Conservation (phyloP, 1,140 invertebrate species). For the Triops longicaudatus region DNA sequence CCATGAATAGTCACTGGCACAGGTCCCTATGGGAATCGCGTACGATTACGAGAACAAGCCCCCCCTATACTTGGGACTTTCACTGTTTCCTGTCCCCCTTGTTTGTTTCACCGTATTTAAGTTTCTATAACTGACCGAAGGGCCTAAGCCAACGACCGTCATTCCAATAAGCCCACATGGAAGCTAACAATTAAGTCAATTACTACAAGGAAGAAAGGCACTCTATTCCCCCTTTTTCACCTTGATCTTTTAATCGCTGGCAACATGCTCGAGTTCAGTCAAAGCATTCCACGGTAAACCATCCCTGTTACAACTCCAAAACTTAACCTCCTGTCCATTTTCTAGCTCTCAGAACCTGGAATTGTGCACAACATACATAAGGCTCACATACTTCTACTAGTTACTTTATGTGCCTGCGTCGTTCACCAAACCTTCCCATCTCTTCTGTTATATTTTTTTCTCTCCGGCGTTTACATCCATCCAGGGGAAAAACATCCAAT, state of each 20-base stretch:
- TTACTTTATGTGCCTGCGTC: conserved; percentile 14
- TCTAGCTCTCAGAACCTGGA: neutral
- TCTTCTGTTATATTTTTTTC: neutral
- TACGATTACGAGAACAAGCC: neutral
- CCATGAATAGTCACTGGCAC: neutral
- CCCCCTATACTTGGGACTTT: neutral
- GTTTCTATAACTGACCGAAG: no score
- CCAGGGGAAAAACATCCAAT: conserved; percentile 11
- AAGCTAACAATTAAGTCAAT: neutral
- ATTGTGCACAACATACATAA: neutral
- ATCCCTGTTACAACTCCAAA: neutral
- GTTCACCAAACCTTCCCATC: neutral
- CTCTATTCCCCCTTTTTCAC: neutral
- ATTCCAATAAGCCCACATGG: neutral
- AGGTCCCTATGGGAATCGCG: neutral
- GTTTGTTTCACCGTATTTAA: no score
- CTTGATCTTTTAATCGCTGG: neutral
- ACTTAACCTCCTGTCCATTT: neutral
- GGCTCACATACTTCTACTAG: neutral
- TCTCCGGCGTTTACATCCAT: neutral
- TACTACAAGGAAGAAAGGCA: neutral
- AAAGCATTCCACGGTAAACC: neutral
- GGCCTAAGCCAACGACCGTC: neutral
- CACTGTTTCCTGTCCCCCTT: neutral
- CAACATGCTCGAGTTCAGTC: neutral